Conservation (phyloP, 1,140 invertebrate genomes). For the Gerris buenoi region DNA sequence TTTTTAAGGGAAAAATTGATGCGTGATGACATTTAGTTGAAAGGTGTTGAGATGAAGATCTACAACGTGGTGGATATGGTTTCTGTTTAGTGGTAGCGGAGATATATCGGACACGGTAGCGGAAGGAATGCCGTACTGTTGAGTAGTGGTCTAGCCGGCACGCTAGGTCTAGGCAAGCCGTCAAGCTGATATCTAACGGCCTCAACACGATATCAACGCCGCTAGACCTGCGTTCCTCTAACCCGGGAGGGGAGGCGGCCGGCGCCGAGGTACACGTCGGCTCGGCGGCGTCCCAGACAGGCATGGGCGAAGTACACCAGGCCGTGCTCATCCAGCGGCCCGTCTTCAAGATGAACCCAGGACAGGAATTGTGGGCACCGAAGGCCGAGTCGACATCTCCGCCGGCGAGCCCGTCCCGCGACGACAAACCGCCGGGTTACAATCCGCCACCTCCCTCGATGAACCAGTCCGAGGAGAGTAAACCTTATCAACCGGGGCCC, state of each 20-base stretch:
- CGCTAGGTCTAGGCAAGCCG: slow-evolving; percentile 5
- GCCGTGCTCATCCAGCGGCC: slow-evolving; percentile 25
- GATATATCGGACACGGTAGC: slow-evolving; percentile 6
- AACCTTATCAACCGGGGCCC: neutral
- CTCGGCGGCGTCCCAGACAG: neutral
- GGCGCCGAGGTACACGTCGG: slow-evolving; percentile 18
- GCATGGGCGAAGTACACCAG: slow-evolving; percentile 20
- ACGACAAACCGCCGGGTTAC: neutral
- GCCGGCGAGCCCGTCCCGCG: slow-evolving; percentile 8
- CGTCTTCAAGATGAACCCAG: slow-evolving; percentile 27
- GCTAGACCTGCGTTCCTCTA: slow-evolving; percentile 24
- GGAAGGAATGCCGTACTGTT: neutral
- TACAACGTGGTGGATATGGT: neutral
- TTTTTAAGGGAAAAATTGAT: no score
- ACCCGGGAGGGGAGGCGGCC: slow-evolving; percentile 7
- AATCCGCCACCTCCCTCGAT: slow-evolving; percentile 11
- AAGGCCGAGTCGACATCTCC: slow-evolving; percentile 18
- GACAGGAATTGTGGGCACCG: slow-evolving; percentile 24
- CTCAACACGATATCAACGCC: slow-evolving; percentile 24
- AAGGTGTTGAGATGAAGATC: slow-evolving; percentile 2
- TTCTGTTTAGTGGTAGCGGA: slow-evolving; percentile 8
- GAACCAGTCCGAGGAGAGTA: slow-evolving; percentile 4
- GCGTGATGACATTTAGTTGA: no score
- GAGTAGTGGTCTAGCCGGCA: neutral
- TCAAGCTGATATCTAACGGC: slow-evolving; percentile 4